phyloP scores from a whole-genome alignment of 2,113 vertebrate species.

The Oncorhynchus nerka region DNA sequence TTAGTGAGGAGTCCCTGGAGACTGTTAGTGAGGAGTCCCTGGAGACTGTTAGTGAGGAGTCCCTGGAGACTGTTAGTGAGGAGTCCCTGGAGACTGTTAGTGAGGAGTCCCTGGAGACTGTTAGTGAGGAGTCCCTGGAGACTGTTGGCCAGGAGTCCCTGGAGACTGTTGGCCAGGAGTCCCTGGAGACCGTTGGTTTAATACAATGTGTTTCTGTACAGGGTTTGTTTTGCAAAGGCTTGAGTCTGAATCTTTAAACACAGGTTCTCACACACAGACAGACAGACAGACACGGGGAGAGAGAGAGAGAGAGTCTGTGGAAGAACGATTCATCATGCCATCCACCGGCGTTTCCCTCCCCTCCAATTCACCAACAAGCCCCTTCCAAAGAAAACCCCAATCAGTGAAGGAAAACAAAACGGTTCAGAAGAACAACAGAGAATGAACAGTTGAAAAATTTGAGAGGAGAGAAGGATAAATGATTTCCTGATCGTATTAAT shows the following conservation, averaged over 20 bases:
- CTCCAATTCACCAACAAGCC: constrained; percentile 29
- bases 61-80: too few species aligned
- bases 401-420: constrained; percentile 52
- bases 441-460: constrained; percentile 37
- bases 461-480: constrained; percentile 23
- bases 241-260: constrained; percentile 11
- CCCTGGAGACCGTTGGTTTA: too few species aligned
- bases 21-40: too few species aligned
- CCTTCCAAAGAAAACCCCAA: constrained; percentile 60
- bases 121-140: too few species aligned
- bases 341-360: background rate
- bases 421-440: constrained; percentile 34
- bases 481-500: constrained; percentile 24
- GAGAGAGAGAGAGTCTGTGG: background rate
- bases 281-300: too few species aligned
- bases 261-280: background rate
- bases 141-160: too few species aligned
- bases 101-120: too few species aligned
- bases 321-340: background rate
- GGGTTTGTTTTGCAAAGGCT: constrained; percentile 35
- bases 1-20: too few species aligned
- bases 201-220: constrained; percentile 19
- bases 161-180: too few species aligned
- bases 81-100: too few species aligned
- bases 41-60: too few species aligned